These are phyloP conservation scores for Emmelina monodactyla DNA, from an alignment of 2,888 invertebrate species.

Conservation along the genomic window DNA sequence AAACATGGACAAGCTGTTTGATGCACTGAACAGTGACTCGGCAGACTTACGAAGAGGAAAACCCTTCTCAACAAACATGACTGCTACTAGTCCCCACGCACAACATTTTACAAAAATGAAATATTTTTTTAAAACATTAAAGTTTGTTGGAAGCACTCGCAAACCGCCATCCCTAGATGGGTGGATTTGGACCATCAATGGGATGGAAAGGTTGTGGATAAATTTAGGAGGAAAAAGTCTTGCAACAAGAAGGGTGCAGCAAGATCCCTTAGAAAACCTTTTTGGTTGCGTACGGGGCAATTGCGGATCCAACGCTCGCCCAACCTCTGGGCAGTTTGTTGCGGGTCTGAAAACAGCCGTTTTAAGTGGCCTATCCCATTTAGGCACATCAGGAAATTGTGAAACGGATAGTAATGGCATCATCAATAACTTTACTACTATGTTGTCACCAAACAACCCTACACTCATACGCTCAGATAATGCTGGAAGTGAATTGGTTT, in stretches of 20 bases:
- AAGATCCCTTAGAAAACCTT: constrained; percentile 13
- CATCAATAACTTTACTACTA: background rate
- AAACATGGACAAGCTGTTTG: constrained; percentile 17
- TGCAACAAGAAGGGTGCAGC: constrained; percentile 17
- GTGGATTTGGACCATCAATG: constrained; percentile 19
- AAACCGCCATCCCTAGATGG: constrained; percentile 18
- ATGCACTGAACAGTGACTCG: constrained; percentile 11
- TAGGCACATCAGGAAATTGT: constrained; percentile 3
- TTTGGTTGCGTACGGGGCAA: background rate
- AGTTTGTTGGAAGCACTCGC: constrained; percentile 14
- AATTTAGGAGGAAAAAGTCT: constrained; percentile 11
- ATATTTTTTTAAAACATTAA: constrained; percentile 9
- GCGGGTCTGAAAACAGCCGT: constrained; percentile 14
- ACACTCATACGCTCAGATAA: background rate
- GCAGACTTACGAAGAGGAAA: constrained; percentile 14
- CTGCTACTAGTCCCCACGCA: constrained; percentile 6
- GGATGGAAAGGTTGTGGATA: constrained; percentile 11
- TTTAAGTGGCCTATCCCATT: constrained; percentile 5
- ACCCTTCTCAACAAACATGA: constrained; percentile 11
- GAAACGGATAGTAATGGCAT: background rate
- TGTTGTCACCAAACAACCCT: background rate
- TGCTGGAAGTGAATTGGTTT: background rate
- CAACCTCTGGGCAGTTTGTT: constrained; percentile 15
- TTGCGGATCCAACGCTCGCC: constrained; percentile 9
- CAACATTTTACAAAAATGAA: constrained; percentile 12